Base-by-base conservation (phyloP, 2,113 vertebrate species). In the Oryzias celebensis region DNA sequence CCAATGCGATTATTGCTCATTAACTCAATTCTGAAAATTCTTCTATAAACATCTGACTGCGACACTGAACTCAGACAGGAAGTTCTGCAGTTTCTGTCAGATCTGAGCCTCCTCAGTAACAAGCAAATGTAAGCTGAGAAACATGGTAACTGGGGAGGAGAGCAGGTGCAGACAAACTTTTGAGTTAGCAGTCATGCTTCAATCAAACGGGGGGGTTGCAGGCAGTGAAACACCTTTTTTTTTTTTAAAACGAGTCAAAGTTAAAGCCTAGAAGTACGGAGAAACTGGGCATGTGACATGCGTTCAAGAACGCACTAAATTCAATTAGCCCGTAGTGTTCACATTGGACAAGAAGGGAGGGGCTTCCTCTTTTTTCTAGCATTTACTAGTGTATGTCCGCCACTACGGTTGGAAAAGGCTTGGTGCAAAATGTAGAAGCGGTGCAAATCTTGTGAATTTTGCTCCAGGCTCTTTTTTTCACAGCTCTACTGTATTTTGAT, bases 141-240 rank as follows among this genome's bases (percentile, higher is more conserved):
- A 65, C 71, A 69, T 44, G 50, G 20, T 62, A 72, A 28, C 48
- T 15, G 49, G 28, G 22, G 52, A 72, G 65, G 70, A 71, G 22
- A 71, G 62, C 28, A 64, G 50, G 60, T 36, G 45, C 26, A 58
- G 65, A 73, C 70, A 26, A 75, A 64, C 47, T 46, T 70, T 53
- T 65, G 46, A 82, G 50, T 84, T 57, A 41, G 71, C 71, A 70
- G 60, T 62, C 63, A 73, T 55, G 81, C 78, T 77, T 58, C 55
- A 75, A 83, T 83, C 78, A 85, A 75, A 77, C n/a, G 53, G 47
- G 69, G 74, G 65, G 71, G 79, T 83, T 73, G 74, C 58, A 67
- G 22, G 49, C 66, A 65, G 61, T 50, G 28, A 10, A 47, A 71
- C 52, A 20, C 20, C 20, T 20, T 20, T 20, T 20, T 20, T 20